Evolutionary conservation across 2,113 vertebrate species (phyloP).

Genomic region (Bambusicola thoracicus): DNA sequence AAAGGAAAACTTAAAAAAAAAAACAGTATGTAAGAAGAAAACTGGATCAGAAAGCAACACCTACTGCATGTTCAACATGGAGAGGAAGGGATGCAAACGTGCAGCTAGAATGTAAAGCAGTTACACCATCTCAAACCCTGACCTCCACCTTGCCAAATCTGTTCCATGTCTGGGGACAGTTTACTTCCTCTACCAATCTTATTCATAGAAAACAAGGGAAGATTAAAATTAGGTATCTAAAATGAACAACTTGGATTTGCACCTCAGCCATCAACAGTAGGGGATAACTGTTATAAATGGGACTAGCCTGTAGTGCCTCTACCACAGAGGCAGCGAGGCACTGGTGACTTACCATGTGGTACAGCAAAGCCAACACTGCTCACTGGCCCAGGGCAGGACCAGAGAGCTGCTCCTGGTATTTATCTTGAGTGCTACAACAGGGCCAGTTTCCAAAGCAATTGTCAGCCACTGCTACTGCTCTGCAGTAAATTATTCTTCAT

Average conservation of each 20-base stretch:
- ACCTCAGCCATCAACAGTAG: neutral
- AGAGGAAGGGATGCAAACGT: neutral
- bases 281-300: neutral
- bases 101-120: too few species aligned
- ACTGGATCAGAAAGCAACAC: neutral
- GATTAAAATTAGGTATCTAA: neutral
- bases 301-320: neutral
- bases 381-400: neutral
- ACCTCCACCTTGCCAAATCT: neutral
- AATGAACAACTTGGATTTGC: neutral
- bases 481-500: neutral
- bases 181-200: neutral
- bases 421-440: neutral
- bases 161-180: neutral
- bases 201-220: neutral
- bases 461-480: neutral
- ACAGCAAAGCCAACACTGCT: neutral
- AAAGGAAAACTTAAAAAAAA: neutral
- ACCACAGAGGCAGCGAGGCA: neutral
- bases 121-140: neutral
- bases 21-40: neutral
- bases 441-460: neutral
- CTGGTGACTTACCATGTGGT: neutral
- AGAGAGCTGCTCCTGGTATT: neutral
- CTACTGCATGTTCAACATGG: rapidly evolving